A percentile compares a stretch with the other conserved stretches of the same genome.
Conservation (phyloP, 1,140 invertebrate species). For the Trissolcus basalis region DNA sequence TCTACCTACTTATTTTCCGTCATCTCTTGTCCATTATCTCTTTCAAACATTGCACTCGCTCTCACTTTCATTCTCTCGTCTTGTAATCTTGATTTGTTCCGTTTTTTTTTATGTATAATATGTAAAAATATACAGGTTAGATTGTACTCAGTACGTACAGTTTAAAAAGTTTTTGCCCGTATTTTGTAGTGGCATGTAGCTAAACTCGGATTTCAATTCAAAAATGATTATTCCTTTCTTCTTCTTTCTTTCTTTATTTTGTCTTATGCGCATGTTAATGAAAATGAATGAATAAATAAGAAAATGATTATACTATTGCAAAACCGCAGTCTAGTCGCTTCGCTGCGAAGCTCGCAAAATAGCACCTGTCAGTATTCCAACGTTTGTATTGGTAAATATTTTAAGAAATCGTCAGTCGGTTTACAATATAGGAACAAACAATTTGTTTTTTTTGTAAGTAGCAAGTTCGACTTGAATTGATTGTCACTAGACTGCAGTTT, state of each 20-base stretch:
- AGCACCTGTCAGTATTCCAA: conserved; percentile 30
- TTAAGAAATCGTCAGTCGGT: conserved; percentile 45
- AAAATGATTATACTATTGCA: conserved; percentile 5
- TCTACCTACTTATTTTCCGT: conserved; percentile 12
- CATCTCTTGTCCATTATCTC: conserved; percentile 34
- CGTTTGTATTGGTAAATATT: conserved; percentile 17
- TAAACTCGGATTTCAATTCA: conserved; percentile 53
- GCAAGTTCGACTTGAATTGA: conserved; percentile 26
- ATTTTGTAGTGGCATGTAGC: conserved; percentile 42
- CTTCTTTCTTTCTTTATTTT: neutral
- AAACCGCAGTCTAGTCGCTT: conserved; percentile 36
- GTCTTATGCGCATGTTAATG: neutral
- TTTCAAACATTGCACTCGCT: conserved; percentile 4
- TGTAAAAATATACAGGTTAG: conserved; percentile 75
- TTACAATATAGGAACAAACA: conserved; percentile 42
- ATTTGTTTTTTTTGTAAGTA: conserved; percentile 27
- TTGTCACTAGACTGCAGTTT: conserved; percentile 41
- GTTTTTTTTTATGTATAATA: conserved; percentile 64
- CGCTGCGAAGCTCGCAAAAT: conserved; percentile 16
- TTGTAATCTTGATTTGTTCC: conserved; percentile 35
- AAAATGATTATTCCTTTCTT: conserved; percentile 33
- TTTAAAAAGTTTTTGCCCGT: conserved; percentile 60
- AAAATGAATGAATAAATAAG: conserved; percentile 4
- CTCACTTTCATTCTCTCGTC: conserved; percentile 39
- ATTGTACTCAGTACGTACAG: conserved; percentile 70